Evolutionary conservation across 1,140 invertebrate genomes (phyloP), one percentile per base, ranked within the genome.

Genomic region (Orius insidiosus): DNA sequence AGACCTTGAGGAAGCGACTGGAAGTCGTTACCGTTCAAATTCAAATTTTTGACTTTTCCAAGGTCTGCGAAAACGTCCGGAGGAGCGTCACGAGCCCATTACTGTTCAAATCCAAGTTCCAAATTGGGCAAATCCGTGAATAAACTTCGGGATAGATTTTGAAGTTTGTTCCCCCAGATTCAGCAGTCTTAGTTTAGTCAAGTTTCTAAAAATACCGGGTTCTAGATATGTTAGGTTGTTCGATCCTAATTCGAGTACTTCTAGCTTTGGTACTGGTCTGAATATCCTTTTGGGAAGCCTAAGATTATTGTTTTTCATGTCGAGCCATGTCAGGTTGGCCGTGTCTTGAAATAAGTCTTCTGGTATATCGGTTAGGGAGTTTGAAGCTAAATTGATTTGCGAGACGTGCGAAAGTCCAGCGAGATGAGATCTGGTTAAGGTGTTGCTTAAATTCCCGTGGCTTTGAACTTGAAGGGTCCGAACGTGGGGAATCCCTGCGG

Each of bases 111-210:
- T 76, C 75, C 45, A 79, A 61, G 53, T 68, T 66, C 59, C 8
- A 79, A 57, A 4, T 69, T 67, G 14, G 65, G 55, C 5, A 75
- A 62, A 13, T 69, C 68, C 24, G 67, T 63, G 48, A 80, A 78
- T 40, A 69, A 62, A 34, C 69, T 65, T 39, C 67, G 60, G 1
- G 67, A 65, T 5, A 78, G 61, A 56, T 68, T 68, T 9, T 62
- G 65, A 40, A 79, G 59, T 47, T 68, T 65, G 53, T 76, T 79
- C 53, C 67, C 66, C 73, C 74, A 78, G 55, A 48, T 74, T 75
- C 31, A 78, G 55, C 19, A 55, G 65, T 46, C 60, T 59, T 32
- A 80, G 54, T 45, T 68, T 67, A 15, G 61, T 62, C 51, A 76
- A 62, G 57, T 73, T 67, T 34, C 64, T 60, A 53, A 80, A 78